Evolutionary conservation across 92 coral and sea anemone genomes (phyloP), one percentile per base, ranked within the genome.

Genomic region (Umimayanthus kanabou): DNA sequence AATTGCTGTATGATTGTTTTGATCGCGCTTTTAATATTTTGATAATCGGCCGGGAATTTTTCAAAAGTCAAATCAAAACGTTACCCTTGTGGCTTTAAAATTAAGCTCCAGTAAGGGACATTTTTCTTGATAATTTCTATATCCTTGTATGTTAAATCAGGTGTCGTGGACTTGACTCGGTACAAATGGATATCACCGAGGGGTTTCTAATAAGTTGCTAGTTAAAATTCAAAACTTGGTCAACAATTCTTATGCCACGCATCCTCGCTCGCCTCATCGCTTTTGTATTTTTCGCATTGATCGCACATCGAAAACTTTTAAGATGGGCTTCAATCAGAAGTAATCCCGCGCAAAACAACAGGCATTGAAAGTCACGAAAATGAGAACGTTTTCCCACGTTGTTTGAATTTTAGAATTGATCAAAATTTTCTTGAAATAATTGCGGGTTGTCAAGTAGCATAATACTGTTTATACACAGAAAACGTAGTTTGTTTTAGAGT

Each of bases 191-290:
- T 70, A 71, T 83, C 87, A 4, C 87, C 87, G 28, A 67, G 87
- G 87, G 78, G 77, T 29, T 83, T 71, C 76, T 70, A 83, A 69
- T 69, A 83, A 65, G 64, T 50, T 83, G 39, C 65, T 70, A 69
- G 87, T 83, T 83, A 83, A 69, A 69, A 70, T 83, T 71, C 87
- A 83, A 83, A 83, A 83, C 39, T 69, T 33, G 29, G 76, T 83
- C 78, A 83, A 83, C 65, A 83, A 37, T 49, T 47, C 77, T 83
- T 69, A 28, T 47, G 43, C 16, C 66, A 20, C 43, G 49, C 10
- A 70, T 71, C 9, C 28, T 83, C 29, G 26, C 77, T 42, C 86
- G 39, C 76, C 74, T 61, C 73, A 42, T 14, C 25, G 25, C 77
- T 11, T 11, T 82, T 25, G 23, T n/a, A 30, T 43, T 81, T 66